Base-by-base conservation (phyloP, 2,797 vertebrate genomes). In the Sciurus carolinensis region DNA sequence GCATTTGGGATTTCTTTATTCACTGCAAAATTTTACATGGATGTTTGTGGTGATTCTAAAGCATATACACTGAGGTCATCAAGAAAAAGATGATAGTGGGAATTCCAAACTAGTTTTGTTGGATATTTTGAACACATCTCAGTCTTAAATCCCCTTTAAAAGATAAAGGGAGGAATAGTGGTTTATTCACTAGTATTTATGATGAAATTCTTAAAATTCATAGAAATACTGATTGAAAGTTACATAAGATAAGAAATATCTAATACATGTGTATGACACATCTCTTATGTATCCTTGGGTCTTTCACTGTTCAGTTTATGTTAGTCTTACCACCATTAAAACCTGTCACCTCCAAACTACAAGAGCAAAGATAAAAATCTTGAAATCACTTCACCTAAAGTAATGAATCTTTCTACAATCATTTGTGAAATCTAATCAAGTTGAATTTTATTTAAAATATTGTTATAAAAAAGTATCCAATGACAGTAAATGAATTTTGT, bases 11-110 rank as follows among this genome's bases (percentile, higher is more conserved):
- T 80, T 77, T 1, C 6, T 76, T 59, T 90, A 71, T 81, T 85
- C 59, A 69, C 82, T 88, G 26, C 83, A 67, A 66, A 85, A 81
- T 77, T 50, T 28, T 59, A 76, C 36, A 47, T 85, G 76, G 2
- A 64, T 54, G 72, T 50, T 73, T 83, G 5, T 36, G 18, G 83
- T 47, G 82, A 36, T 62, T 50, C 89, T 86, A 67, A 94, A 81
- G n/a, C 5, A 90, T 66, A 26, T 50, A 90, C 69, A 36, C 26
- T 57, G 9, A 79, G 18, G 12, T 36, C 22, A 66, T 80, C 9
- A 50, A 84, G 69, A 90, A 72, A 80, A 89, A 94, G 33, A 69
- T 67, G n/a, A 73, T 15, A 72, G 13, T 86, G 42, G 94, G 76
- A 96, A 94, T 77, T 84, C 24, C 20, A 88, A 72, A 72, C 3